A percentile compares a stretch with the other conserved stretches of the same genome.
Evolutionary conservation across 1,140 invertebrate species (phyloP).

Genomic region (Dendroctonus ponderosae): DNA sequence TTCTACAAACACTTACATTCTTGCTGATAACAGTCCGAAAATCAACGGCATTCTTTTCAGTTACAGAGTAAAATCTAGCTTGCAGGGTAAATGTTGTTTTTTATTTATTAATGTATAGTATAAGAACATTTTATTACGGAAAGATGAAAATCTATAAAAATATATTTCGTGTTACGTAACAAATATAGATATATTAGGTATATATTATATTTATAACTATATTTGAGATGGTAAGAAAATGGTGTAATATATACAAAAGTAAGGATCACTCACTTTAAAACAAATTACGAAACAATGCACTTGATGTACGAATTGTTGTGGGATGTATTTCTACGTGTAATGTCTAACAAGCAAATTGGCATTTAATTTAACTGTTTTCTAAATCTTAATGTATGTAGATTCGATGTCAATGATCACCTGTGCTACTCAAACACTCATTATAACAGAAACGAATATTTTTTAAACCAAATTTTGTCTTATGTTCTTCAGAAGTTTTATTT

Average conservation of each 20-base stretch:
- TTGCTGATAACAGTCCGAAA: background rate
- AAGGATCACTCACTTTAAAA: constrained; percentile 11
- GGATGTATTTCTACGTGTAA: constrained; percentile 1
- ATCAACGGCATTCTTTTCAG: background rate
- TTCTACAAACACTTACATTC: constrained; percentile 1
- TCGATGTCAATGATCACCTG: too few species aligned
- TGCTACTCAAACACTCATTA: background rate
- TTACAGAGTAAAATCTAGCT: constrained; percentile 10
- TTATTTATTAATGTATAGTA: constrained; percentile 1
- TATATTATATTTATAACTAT: constrained; percentile 23
- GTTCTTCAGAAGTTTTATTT: too few species aligned
- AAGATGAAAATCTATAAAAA: constrained; percentile 8
- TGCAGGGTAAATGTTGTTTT: constrained; percentile 13
- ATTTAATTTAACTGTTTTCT: too few species aligned
- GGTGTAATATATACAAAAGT: constrained; percentile 15
- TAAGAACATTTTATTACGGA: too few species aligned
- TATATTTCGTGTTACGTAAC: constrained; percentile 28
- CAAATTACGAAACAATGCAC: constrained; percentile 20
- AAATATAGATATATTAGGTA: constrained; percentile 27
- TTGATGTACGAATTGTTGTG: constrained; percentile 10
- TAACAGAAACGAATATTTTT: background rate
- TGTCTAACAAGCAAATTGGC: too few species aligned
- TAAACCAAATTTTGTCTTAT: too few species aligned
- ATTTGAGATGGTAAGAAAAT: constrained; percentile 7
- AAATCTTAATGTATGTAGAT: too few species aligned